Conservation (phyloP, 2,113 vertebrate species). For the Trachemys scripta region DNA sequence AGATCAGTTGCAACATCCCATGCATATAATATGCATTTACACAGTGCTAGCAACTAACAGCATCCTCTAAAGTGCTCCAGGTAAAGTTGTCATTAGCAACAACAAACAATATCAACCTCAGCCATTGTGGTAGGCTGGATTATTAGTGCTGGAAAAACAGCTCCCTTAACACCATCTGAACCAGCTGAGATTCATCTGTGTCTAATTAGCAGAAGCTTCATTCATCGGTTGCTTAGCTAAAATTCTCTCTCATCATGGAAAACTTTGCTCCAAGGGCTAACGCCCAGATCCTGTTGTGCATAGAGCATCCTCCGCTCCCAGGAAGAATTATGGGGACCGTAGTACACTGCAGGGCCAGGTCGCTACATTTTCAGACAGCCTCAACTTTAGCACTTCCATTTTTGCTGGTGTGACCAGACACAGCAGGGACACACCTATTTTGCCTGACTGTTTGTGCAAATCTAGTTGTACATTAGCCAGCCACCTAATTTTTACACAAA, state of each 20-base stretch:
- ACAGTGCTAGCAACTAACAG: background rate
- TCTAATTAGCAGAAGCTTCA: conserved; percentile 47
- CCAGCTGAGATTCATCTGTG: conserved; percentile 40
- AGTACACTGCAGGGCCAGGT: background rate
- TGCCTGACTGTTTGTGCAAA: background rate
- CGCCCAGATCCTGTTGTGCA: too few relatives aligned
- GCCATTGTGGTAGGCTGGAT: conserved; percentile 12
- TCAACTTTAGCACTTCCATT: background rate
- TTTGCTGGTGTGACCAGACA: background rate
- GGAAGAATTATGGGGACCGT: too few relatives aligned
- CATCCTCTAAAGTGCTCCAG: background rate
- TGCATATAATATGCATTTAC: background rate
- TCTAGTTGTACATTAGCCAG: background rate
- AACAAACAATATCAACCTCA: background rate
- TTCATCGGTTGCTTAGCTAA: background rate
- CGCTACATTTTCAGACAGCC: background rate
- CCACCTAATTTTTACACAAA: background rate
- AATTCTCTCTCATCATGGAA: conserved; percentile 14
- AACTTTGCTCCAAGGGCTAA: rapidly evolving
- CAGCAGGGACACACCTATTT: background rate
- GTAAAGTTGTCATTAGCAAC: conserved; percentile 1
- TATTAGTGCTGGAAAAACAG: conserved; percentile 38
- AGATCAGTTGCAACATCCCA: background rate
- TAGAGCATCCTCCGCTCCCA: background rate
- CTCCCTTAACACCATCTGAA: conserved; percentile 34